phyloP scores from a whole-genome alignment of 2,113 vertebrate species.

The Eleginops maclovinus region DNA sequence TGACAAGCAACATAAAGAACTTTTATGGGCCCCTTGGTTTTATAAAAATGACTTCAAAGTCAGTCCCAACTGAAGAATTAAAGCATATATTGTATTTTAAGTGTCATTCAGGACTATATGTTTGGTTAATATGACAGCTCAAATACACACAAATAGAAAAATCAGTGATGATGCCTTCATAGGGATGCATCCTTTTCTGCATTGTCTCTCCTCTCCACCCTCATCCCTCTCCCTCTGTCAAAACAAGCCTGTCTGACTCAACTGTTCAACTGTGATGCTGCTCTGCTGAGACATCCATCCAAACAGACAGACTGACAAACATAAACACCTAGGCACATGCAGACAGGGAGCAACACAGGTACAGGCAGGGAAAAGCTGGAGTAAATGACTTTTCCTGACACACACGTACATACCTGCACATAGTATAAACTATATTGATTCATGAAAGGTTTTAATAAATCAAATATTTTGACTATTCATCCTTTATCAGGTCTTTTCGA shows the following conservation, averaged over 20 bases:
- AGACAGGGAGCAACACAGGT: constrained; percentile 13
- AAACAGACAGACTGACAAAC: constrained; percentile 58
- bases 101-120: background rate
- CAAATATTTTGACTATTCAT: background rate
- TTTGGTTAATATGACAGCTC: constrained; percentile 18
- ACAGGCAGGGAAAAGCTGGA: constrained; percentile 25
- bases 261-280: constrained; percentile 67
- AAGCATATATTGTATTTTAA: background rate
- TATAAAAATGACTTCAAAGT: constrained; percentile 23
- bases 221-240: constrained; percentile 53
- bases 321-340: constrained; percentile 34
- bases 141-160: constrained; percentile 7
- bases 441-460: background rate
- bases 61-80: background rate
- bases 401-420: background rate
- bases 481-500: too few species aligned
- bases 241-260: constrained; percentile 66
- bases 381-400: background rate
- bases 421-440: background rate
- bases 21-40: constrained; percentile 31
- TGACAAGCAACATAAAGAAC: constrained; percentile 34
- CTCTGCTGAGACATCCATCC: constrained; percentile 57
- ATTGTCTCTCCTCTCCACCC: constrained; percentile 20
- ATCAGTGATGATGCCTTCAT: constrained; percentile 37
- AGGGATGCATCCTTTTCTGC: constrained; percentile 36